Evolutionary conservation across 2,888 invertebrate species (phyloP).

Genomic region (Vesta saturnalis): DNA sequence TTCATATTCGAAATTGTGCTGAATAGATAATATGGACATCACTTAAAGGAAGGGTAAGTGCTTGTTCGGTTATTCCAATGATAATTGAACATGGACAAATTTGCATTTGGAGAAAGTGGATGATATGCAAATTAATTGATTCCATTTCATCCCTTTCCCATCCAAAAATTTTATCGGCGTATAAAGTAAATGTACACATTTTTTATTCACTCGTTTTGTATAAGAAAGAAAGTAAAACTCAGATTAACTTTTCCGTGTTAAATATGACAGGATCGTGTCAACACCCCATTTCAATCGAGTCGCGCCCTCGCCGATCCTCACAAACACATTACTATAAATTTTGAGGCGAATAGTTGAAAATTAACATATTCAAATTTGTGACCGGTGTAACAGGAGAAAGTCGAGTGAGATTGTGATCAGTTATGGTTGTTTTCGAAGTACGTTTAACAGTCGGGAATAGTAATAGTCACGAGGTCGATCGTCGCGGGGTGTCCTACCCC

Average conservation of each 20-base stretch:
- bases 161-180: no score
- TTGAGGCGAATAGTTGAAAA: conserved; percentile 51
- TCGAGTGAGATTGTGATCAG: conserved; percentile 56
- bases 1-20: not conserved
- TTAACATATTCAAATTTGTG: conserved; percentile 58
- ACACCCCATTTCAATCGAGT: conserved; percentile 59
- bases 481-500: conserved; percentile 52
- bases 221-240: conserved; percentile 40
- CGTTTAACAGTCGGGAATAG: conserved; percentile 48
- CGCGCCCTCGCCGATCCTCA: conserved; percentile 56
- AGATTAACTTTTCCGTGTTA: conserved; percentile 51
- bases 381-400: conserved; percentile 53
- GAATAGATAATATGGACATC: conserved; percentile 8
- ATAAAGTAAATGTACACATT: no score
- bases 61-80: not conserved
- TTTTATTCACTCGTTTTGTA: no score
- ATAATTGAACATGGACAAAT: not conserved
- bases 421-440: conserved; percentile 55
- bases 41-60: conserved; percentile 8
- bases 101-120: not conserved
- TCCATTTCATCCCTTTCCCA: not conserved
- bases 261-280: conserved; percentile 59
- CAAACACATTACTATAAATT: conserved; percentile 58
- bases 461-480: conserved; percentile 50
- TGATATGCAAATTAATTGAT: not conserved